phyloP scores from a whole-genome alignment of 1,140 invertebrate species.

The Schlechtendalia chinensis region DNA sequence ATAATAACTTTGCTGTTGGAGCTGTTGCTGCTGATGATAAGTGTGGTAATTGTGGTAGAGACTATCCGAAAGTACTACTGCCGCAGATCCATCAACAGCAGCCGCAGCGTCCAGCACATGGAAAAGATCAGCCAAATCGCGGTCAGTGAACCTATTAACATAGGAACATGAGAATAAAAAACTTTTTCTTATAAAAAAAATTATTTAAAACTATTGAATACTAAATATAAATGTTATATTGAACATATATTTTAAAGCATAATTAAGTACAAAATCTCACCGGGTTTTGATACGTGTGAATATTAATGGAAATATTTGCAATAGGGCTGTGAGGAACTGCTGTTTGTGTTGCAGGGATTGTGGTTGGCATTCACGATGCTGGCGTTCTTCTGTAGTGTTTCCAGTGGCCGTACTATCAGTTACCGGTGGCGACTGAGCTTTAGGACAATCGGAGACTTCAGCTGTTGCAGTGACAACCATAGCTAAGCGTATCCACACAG shows the following conservation, averaged over 20 bases:
- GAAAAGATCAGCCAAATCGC: background rate
- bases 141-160: background rate
- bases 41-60: no score
- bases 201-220: no score
- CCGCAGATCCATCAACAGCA: conserved; percentile 68
- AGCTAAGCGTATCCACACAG: conserved; percentile 83
- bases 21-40: background rate
- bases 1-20: conserved; percentile 68
- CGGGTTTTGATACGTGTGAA: conserved; percentile 84
- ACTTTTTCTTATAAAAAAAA: no score
- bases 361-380: conserved; percentile 62
- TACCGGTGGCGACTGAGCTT: background rate
- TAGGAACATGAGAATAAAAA: no score
- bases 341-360: conserved; percentile 57
- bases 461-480: conserved; percentile 53
- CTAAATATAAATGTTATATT: no score
- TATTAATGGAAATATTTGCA: conserved; percentile 90
- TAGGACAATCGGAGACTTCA: background rate
- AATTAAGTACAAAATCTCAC: conserved; percentile 59
- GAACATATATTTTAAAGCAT: no score
- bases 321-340: conserved; percentile 85
- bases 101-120: conserved; percentile 13
- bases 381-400: background rate
- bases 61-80: conserved; percentile 17
- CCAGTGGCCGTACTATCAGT: no score